Base-by-base conservation (phyloP, 2,113 vertebrate genomes). In the Nettapus auritus region DNA sequence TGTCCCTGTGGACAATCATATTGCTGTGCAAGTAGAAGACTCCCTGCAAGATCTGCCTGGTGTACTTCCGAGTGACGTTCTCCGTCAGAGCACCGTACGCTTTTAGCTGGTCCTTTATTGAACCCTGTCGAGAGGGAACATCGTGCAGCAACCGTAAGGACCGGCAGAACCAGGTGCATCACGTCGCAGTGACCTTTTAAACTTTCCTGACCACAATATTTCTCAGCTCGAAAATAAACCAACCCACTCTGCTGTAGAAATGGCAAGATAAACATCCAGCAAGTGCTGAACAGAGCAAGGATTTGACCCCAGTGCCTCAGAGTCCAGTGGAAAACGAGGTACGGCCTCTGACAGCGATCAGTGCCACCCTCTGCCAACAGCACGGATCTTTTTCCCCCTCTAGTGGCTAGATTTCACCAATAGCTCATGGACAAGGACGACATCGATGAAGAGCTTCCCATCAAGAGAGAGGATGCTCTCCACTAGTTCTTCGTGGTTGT, bases 1-100 rank as follows among this genome's bases (percentile, higher is more conserved):
- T 99, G 97, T 99, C 99, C 88, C 99, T 94, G 97, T 99, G 99
- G 92, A 99, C 99, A 96, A 99, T 99, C 99, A 99, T 99, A 97
- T 99, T 99, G 98, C 98, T 98, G 97, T 99, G 99, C 59, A 99
- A 97, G 97, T 99, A 99, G 96, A 98, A 98, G 46, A 99, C 99
- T 48, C 99, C 99, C 96, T 99, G 98, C 89, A 99, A 98, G 95
- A 99, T 99, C 96, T 99, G 99, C 82, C 98, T 96, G 88, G 98
- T 99, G 97, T 99, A 99, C 81, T 98, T 98, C 75, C 98, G 97
- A 3, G 99, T 99, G 94, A 99, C 99, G 6, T 99, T 99, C 96
- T 99, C 99, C 0, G 99, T 99, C 90, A 99, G 97, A 53, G 99
- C 98, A 38, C 99, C 99, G 0, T 99, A 99, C 33, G 99, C 98